These are phyloP conservation scores for Drepanosiphum platanoidis DNA, from an alignment of 2,888 invertebrate genomes.

Conservation along the genomic window DNA sequence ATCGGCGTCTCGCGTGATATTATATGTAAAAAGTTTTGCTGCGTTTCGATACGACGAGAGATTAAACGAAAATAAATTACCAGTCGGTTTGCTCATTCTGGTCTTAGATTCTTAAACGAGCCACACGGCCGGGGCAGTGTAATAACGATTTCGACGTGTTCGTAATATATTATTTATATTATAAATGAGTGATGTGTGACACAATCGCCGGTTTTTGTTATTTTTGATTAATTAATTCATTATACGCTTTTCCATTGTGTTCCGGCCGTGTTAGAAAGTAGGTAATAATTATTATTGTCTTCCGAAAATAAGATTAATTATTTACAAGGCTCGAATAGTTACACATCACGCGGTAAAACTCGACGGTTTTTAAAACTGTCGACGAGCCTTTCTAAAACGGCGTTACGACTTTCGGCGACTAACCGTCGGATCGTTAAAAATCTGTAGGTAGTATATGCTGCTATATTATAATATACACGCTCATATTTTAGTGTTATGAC, in stretches of 20 bases:
- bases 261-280: constrained; percentile 40
- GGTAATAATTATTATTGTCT: constrained; percentile 3
- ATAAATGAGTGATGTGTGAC: background rate
- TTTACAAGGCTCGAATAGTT: constrained; percentile 10
- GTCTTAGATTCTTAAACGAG: too few relatives aligned
- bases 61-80: background rate
- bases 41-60: background rate
- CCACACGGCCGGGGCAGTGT: background rate
- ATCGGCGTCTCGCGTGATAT: too few relatives aligned
- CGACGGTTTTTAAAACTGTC: constrained; percentile 3
- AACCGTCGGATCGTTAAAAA: constrained; percentile 25
- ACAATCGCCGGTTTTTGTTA: background rate
- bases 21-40: background rate
- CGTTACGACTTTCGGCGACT: constrained; percentile 36
- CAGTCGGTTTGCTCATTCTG: too few relatives aligned
- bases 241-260: constrained; percentile 30
- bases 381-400: constrained; percentile 45
- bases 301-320: constrained; percentile 43
- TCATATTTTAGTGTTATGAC: too few relatives aligned
- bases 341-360: background rate
- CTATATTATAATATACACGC: too few relatives aligned
- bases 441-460: background rate
- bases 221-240: constrained; percentile 45
- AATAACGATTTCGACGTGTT: background rate
- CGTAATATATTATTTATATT: background rate